A percentile compares a stretch with the other conserved stretches of the same genome.
Conservation (phyloP, 1,140 invertebrate species). For the Bombus ignitus region DNA sequence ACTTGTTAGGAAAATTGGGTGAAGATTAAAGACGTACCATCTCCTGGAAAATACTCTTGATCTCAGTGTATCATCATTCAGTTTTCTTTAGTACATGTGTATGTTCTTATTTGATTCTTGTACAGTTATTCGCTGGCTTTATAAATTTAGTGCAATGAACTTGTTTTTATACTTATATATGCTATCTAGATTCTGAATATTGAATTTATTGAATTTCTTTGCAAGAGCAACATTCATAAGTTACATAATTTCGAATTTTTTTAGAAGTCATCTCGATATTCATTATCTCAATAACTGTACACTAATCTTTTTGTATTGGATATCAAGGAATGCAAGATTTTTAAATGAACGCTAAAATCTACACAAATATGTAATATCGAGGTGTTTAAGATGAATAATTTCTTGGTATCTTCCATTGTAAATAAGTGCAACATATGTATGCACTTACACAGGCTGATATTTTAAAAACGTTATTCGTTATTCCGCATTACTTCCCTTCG, state of each 20-base stretch:
- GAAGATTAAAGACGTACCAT: conserved; percentile 66
- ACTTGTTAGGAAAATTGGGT: conserved; percentile 64
- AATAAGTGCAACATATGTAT: conserved; percentile 2
- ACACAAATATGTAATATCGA: background rate
- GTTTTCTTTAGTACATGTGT: conserved; percentile 47
- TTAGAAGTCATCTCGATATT: conserved; percentile 9
- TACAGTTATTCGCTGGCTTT: conserved; percentile 30
- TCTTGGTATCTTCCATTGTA: conserved; percentile 26
- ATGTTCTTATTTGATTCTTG: conserved; percentile 36
- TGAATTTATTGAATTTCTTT: background rate
- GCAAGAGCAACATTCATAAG: background rate
- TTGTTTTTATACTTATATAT: background rate
- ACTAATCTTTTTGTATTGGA: conserved; percentile 4
- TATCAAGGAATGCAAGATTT: conserved; percentile 8
- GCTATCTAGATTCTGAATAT: background rate
- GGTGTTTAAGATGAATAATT: background rate
- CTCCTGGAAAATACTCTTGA: conserved; percentile 55
- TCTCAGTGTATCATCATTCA: conserved; percentile 47
- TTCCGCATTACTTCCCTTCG: conserved; percentile 64
- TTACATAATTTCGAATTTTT: background rate
- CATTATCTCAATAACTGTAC: conserved; percentile 22
- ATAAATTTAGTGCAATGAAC: conserved; percentile 19
- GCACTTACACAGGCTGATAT: conserved; percentile 12
- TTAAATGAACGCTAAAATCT: background rate
- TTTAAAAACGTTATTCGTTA: conserved; percentile 3